Base-by-base conservation (phyloP, 1,140 invertebrate genomes). In the Mycetomoellerius zeteki region DNA sequence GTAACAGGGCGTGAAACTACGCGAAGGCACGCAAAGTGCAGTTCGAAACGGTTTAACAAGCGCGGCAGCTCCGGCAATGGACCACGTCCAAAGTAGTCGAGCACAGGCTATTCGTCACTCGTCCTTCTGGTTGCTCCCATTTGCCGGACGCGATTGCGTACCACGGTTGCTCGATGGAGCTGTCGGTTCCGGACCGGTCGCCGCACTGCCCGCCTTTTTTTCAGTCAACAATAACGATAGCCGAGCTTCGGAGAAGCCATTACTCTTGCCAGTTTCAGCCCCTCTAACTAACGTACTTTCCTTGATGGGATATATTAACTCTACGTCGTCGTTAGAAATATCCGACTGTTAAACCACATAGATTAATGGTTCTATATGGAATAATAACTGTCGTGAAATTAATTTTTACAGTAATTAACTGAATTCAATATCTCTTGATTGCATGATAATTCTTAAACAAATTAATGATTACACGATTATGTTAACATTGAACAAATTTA, bases 1-100 rank as follows among this genome's bases (percentile, higher is more conserved):
- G 88, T 72, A 47, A 56, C 71, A 43, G 62, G 65, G 65, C 52
- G 84, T 77, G 87, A 88, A 86, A 89, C 56, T 86, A 73, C 84
- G 71, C 71, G 76, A 60, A 78, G 65, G 87, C 72, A 77, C 72
- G 77, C 77, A 67, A 84, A 84, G 52, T 64, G 19, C 65, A 84
- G 27, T 78, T 84, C 82, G 73, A 60, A 90, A 84, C 24, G 69
- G 85, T 64, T 86, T 86, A 82, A 80, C 87, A 86, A 86, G 84
- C 75, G 19, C 50, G 56, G 56, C 33, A 21, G 65, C 75, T 67
- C 54, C n/a, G 21, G 30, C 60, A 60, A 58, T 43, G 75, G 88
- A 88, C 56, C 87, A 69, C 56, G 76, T 76, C 69, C 64, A 60
- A 81, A 64, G 50, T 54, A 33, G 75, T 75, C 65, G 65, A 33